Percentiles rank a stretch among this genome's conserved stretches.
Evolutionary conservation across 2,797 vertebrate species (phyloP).

Genomic region (Halcyon smyrnensis): DNA sequence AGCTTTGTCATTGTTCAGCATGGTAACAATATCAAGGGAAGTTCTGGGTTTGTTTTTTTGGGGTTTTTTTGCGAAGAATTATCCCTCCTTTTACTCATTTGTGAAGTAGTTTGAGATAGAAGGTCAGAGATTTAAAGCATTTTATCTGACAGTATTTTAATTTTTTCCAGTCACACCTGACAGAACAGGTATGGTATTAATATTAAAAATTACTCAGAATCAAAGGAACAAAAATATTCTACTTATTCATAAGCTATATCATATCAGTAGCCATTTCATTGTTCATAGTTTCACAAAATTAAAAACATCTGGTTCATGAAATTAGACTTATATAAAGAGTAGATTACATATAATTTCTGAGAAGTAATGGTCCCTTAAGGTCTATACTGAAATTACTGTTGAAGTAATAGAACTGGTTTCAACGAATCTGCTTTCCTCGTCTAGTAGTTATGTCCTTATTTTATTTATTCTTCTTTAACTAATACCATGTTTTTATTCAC

Average conservation of each 20-base stretch:
- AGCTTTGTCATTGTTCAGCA: background rate
- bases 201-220: slow-evolving; percentile 26
- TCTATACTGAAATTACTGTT: slow-evolving; percentile 34
- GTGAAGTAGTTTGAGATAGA: background rate
- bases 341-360: background rate
- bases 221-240: slow-evolving; percentile 9
- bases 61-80: background rate
- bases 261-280: slow-evolving; percentile 23
- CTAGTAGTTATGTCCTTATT: background rate
- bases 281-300: slow-evolving; percentile 23
- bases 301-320: background rate
- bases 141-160: background rate
- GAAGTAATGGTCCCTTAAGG: slow-evolving; percentile 48
- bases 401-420: slow-evolving; percentile 28
- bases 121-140: background rate
- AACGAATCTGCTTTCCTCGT: slow-evolving; percentile 11
- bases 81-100: background rate
- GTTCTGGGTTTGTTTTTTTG: background rate
- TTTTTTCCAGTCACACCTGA: background rate
- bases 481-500: background rate
- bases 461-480: background rate
- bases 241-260: slow-evolving; percentile 17
- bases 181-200: background rate
- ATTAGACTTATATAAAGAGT: background rate
- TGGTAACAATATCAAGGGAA: background rate